Evolutionary conservation across 1,140 invertebrate genomes (phyloP), one percentile per base, ranked within the genome.

Genomic region (Platyura marginata): DNA sequence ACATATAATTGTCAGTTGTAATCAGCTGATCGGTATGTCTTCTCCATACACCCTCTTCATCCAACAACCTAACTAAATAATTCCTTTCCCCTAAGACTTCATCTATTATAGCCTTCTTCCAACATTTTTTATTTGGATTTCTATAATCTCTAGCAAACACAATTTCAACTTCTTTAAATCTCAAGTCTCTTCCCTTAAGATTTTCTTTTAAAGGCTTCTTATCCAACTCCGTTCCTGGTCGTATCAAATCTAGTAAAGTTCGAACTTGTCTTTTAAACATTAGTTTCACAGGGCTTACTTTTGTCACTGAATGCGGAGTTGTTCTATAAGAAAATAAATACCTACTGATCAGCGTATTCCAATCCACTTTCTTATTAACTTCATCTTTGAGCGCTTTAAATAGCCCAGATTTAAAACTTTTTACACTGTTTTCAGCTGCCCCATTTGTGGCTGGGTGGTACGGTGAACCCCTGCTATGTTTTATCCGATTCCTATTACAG

Each of bases 221-320:
- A 8, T 29, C 25, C 25, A 8, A 8, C 6, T 8, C 25, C 13
- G 13, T 8, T 8, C 6, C 6, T 29, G 25, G 25, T 29, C 13
- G 6, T 13, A 41, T 13, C 23, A 45, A 22, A 11, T 41, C 40
- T 16, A 45, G 22, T 11, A 25, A 40, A 16, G 39, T 43, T 36
- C 34, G 21, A 34, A 46, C 37, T 38, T 46, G 37, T 39, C 45
- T n/a, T 8, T 35, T 39, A 29, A 46, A 23, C 18, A 44, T 44
- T 15, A 43, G 5, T 23, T 44, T 43, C 11, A 45, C 42, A n/a
- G 47, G 47, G 13, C 45, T 42, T 21, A 38, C 37, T 13, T 29
- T 10, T 15, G 45, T 49, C 18, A 43, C 41, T 3, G 16, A 19
- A 15, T 49, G 43, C 16, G 42, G 16, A 4, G 29, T 46, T 9